A percentile compares a stretch with the other conserved stretches of the same genome.
Conservation (phyloP, 2,113 vertebrate species). For the Mormoops blainvillei region DNA sequence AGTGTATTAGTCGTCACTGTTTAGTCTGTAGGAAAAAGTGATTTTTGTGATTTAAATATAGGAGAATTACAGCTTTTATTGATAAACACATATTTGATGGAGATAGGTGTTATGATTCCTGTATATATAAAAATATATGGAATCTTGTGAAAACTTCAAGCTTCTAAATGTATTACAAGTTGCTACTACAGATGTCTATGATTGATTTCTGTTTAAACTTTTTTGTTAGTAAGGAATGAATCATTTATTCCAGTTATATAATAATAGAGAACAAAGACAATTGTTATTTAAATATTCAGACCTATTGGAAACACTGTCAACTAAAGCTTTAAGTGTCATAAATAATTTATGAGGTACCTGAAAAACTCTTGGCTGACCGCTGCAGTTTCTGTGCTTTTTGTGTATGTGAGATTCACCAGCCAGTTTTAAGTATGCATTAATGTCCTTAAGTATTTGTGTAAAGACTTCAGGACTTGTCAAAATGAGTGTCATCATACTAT, state of each 20-base stretch:
- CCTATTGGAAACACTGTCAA: not conserved
- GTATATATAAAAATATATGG: conserved; percentile 3
- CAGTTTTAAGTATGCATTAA: not conserved
- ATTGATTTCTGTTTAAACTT: not conserved
- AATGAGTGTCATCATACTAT: not conserved
- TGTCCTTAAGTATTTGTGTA: not conserved
- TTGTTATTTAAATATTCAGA: not conserved
- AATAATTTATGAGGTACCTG: not conserved
- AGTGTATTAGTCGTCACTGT: not conserved
- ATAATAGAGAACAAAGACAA: not conserved
- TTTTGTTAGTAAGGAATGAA: conserved; percentile 4
- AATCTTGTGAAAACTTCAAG: not conserved
- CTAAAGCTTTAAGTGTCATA: not conserved
- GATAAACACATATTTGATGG: not conserved
- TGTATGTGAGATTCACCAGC: not conserved
- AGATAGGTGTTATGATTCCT: not conserved
- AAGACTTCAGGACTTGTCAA: not conserved
- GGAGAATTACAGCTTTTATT: not conserved
- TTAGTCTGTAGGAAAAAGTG: not conserved
- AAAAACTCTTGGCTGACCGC: not conserved
- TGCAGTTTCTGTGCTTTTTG: not conserved
- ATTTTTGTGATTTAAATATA: not conserved
- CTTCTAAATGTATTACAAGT: not conserved
- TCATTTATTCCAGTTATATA: not conserved
- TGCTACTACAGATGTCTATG: not conserved